Percentiles rank a stretch among this genome's conserved stretches.
Conservation (phyloP, 2,797 vertebrate genomes). For the Loriculus beryllinus region DNA sequence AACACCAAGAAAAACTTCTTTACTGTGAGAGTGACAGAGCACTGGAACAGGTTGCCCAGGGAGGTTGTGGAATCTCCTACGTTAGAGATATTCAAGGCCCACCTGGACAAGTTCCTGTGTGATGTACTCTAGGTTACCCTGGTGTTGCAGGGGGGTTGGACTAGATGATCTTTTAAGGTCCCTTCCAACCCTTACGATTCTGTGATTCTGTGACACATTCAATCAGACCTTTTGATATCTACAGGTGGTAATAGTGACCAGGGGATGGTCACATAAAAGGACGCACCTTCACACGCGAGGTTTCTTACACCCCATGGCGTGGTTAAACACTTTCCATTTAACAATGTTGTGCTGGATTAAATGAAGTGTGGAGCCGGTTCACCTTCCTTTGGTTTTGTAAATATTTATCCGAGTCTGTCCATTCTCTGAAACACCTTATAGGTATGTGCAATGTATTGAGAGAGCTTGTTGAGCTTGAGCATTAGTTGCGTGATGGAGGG, state of each 20-base stretch:
- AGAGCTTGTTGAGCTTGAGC: background rate
- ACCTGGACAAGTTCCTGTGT: too few species aligned
- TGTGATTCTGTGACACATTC: too few species aligned
- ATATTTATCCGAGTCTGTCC: background rate
- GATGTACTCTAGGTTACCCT: too few species aligned
- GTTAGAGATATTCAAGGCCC: too few species aligned
- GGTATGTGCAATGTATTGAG: background rate
- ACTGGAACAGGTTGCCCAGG: too few species aligned
- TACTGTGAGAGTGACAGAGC: too few species aligned
- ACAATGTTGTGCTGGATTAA: background rate
- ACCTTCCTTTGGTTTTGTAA: background rate
- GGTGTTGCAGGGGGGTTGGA: too few species aligned
- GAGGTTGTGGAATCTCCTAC: too few species aligned
- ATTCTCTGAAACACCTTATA: background rate
- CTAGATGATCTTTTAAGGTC: too few species aligned
- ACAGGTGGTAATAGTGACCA: background rate
- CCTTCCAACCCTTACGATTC: too few species aligned
- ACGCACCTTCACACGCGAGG: background rate
- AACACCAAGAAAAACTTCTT: too few species aligned
- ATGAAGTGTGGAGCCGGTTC: accelerated
- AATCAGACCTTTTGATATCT: background rate
- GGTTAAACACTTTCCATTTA: background rate
- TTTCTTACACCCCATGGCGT: background rate
- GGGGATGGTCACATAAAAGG: background rate
- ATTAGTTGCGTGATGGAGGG: background rate